Conservation (phyloP, 2,797 vertebrate species). For the Clarias laeviceps region DNA sequence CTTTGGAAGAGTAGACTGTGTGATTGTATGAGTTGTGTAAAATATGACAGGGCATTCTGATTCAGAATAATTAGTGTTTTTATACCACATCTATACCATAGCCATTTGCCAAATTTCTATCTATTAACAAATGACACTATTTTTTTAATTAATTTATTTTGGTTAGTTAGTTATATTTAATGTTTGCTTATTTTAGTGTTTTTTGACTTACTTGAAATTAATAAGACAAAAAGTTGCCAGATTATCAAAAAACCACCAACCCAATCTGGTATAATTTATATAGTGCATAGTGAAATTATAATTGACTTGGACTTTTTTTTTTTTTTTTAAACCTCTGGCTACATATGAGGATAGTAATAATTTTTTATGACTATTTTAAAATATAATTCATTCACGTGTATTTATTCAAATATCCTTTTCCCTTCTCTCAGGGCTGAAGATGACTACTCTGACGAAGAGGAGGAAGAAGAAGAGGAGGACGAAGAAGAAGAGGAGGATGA, state of each 20-base stretch:
- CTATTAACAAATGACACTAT: background rate
- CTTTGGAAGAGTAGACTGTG: background rate
- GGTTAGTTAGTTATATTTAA: background rate
- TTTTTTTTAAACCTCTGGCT: background rate
- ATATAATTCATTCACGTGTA: background rate
- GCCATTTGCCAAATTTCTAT: background rate
- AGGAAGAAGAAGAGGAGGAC: constrained; percentile 70
- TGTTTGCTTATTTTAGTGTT: background rate
- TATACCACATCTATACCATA: background rate
- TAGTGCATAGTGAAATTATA: background rate
- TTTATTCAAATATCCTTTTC: constrained; percentile 30
- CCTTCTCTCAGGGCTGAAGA: constrained; percentile 87
- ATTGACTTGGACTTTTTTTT: background rate
- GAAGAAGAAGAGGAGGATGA: constrained; percentile 78
- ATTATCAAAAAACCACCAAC: background rate
- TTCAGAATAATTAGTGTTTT: background rate
- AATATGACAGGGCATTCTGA: background rate
- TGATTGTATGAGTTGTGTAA: background rate
- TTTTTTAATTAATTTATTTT: background rate
- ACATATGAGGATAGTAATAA: background rate
- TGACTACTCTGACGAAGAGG: constrained; percentile 88
- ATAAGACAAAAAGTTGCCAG: background rate
- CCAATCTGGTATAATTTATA: background rate
- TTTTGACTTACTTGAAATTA: background rate
- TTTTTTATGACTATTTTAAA: background rate